Conservation (phyloP, 2,888 invertebrate genomes). For the Eulithis prunata region DNA sequence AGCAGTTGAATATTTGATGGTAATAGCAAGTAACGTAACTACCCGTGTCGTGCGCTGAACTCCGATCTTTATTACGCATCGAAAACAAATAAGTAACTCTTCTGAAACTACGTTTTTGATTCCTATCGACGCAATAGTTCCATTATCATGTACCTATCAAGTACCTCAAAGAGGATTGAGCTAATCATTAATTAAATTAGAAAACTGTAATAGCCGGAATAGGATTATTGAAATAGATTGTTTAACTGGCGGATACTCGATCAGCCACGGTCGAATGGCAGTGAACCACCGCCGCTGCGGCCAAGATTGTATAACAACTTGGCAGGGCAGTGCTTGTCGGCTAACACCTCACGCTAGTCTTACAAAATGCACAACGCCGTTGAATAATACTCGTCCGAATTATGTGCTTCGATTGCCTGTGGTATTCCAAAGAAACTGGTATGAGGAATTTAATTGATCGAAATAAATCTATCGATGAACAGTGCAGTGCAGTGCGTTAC, state of each 20-base stretch:
- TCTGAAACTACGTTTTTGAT: background rate
- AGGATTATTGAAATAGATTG: constrained; percentile 17
- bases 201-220: constrained; percentile 28
- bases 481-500: constrained; percentile 6
- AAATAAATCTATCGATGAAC: background rate
- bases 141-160: background rate
- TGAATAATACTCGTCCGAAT: constrained; percentile 34
- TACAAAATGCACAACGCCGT: constrained; percentile 51
- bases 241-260: constrained; percentile 20
- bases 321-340: constrained; percentile 31
- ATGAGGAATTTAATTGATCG: constrained; percentile 14
- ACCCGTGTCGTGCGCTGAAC: constrained; percentile 10
- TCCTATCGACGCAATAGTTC: background rate
- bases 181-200: constrained; percentile 18
- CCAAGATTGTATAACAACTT: constrained; percentile 44
- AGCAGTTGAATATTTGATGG: constrained; percentile 15
- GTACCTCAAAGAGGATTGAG: background rate
- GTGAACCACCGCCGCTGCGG: constrained; percentile 11
- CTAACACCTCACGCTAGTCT: constrained; percentile 43
- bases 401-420: constrained; percentile 67
- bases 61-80: constrained; percentile 5
- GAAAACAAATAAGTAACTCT: constrained; percentile 4
- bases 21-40: constrained; percentile 12
- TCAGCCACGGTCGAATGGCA: constrained; percentile 24
- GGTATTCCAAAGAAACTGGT: constrained; percentile 42